These are phyloP conservation scores for Fratercula arctica DNA, from an alignment of 2,797 vertebrate genomes.

Conservation along the genomic window DNA sequence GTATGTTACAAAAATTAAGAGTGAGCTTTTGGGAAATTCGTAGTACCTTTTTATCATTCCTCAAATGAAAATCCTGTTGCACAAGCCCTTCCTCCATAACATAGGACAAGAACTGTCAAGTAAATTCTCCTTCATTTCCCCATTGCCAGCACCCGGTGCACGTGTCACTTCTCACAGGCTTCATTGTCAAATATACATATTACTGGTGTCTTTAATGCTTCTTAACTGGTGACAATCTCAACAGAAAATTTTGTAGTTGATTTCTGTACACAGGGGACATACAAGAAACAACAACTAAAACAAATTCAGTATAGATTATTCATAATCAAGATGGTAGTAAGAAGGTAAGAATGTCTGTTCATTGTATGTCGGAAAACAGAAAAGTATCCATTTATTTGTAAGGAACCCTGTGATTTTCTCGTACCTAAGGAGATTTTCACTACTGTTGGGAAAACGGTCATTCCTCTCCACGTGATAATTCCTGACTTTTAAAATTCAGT, in stretches of 20 bases:
- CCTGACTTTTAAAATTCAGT: not conserved
- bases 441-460: not conserved
- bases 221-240: not conserved
- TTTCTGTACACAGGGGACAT: not conserved
- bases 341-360: not conserved
- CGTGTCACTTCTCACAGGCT: not conserved
- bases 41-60: not conserved
- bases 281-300: not conserved
- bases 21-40: not conserved
- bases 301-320: not conserved
- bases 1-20: not conserved
- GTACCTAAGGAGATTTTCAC: not conserved
- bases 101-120: not conserved
- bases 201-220: not conserved
- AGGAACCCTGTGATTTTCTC: not conserved
- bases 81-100: not conserved
- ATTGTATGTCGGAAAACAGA: not conserved
- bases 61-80: not conserved
- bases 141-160: not conserved
- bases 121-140: not conserved
- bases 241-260: not conserved
- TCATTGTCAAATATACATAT: not conserved
- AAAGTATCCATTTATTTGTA: not conserved
- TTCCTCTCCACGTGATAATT: not conserved
- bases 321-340: not conserved